Conservation (phyloP, 2,888 invertebrate species). For the Andricus quercusramuli region DNA sequence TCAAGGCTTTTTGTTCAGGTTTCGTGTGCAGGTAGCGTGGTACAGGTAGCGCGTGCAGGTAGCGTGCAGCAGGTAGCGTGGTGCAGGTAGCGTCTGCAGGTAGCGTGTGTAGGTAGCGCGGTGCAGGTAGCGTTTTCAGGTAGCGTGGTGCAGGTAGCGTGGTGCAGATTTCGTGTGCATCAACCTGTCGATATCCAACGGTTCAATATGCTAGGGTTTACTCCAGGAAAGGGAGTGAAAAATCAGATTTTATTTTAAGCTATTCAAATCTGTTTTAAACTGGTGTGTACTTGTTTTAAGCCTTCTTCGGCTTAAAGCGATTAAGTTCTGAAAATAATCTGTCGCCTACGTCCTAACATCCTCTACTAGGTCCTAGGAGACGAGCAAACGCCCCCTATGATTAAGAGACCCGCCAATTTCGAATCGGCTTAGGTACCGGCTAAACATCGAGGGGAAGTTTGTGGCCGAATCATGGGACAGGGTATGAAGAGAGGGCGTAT, state of each 20-base stretch:
- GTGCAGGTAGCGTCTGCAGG: too few species aligned
- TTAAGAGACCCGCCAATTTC: conserved; percentile 56
- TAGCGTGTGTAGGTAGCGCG: too few species aligned
- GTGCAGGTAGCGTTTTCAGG: too few species aligned
- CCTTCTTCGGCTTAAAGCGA: not conserved
- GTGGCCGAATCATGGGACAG: conserved; percentile 67
- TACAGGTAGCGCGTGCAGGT: too few species aligned
- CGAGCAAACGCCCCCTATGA: conserved; percentile 21
- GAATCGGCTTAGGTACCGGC: conserved; percentile 67
- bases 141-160: too few species aligned
- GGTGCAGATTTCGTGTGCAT: too few species aligned
- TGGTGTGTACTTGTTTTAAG: not conserved
- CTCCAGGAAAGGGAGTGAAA: not conserved
- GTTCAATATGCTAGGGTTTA: too few species aligned
- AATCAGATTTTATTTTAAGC: conserved; percentile 2
- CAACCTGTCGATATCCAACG: too few species aligned
- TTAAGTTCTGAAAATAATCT: conserved; percentile 4
- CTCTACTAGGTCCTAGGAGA: not conserved
- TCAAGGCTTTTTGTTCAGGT: too few species aligned
- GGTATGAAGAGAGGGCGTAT: conserved; percentile 66
- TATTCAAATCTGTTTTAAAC: not conserved
- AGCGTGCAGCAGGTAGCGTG: too few species aligned
- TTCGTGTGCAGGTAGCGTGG: too few species aligned
- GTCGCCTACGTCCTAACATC: conserved; percentile 6
- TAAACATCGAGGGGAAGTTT: conserved; percentile 58